Evolutionary conservation across 2,113 vertebrate species (phyloP).

Genomic region (Phyllostomus hastatus): DNA sequence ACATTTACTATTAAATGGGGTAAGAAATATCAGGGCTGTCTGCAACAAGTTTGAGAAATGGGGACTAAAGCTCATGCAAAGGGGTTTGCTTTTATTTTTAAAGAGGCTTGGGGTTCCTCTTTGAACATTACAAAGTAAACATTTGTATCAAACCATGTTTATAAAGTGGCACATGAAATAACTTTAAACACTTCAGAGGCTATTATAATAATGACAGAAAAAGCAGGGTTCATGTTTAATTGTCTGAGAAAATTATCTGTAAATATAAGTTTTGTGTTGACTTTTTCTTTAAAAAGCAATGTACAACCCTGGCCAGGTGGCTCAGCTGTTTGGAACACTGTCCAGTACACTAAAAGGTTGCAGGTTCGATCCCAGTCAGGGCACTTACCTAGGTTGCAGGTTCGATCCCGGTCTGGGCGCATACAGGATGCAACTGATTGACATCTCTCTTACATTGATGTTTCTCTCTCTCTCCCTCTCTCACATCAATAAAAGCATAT

Average conservation of each 20-base stretch:
- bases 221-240: background rate
- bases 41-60: background rate
- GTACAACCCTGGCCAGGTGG: background rate
- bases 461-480: too few relatives aligned
- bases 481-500: too few relatives aligned
- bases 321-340: too few relatives aligned
- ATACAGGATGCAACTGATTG: too few relatives aligned
- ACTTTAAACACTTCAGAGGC: background rate
- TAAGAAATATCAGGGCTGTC: background rate
- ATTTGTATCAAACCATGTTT: slow-evolving; percentile 12
- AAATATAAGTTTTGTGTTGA: background rate
- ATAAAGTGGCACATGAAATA: background rate
- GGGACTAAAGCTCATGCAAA: background rate
- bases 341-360: too few relatives aligned
- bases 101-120: background rate
- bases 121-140: background rate
- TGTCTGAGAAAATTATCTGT: background rate
- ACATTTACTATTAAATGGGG: background rate
- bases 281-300: background rate
- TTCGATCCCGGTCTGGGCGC: too few relatives aligned
- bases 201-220: background rate
- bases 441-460: too few relatives aligned
- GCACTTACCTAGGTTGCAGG: too few relatives aligned
- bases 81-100: background rate
- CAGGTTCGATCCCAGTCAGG: too few relatives aligned